Evolutionary conservation across 53 echinoderm and acorn worm species (phyloP).

Genomic region (Holothuria scabra): DNA sequence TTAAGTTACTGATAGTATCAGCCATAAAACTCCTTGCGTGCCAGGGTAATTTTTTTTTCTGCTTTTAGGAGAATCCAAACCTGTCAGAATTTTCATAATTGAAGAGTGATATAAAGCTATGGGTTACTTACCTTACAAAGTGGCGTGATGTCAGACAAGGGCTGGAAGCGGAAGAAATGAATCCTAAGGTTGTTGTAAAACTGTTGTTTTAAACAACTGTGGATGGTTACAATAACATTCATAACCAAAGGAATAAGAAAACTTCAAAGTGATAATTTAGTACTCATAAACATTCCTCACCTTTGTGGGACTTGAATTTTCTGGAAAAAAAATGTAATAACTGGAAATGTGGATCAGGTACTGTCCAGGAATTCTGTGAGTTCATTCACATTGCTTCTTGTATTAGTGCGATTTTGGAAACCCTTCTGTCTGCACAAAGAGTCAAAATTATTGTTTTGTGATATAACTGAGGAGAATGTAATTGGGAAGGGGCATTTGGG

Average conservation of each 20-base stretch:
- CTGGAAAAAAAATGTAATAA: too few relatives aligned
- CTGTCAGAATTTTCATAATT: conserved; percentile 2
- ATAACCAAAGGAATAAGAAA: not conserved
- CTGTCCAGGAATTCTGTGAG: too few relatives aligned
- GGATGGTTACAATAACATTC: conserved; percentile 2
- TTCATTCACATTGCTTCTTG: too few relatives aligned
- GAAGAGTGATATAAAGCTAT: not conserved
- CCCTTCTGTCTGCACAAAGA: too few relatives aligned
- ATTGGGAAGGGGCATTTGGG: too few relatives aligned
- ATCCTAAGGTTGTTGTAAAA: conserved; percentile 5
- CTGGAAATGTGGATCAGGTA: too few relatives aligned
- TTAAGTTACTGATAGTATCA: too few relatives aligned
- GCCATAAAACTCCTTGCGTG: too few relatives aligned
- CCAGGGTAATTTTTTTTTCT: too few relatives aligned
- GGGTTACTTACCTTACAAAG: not conserved
- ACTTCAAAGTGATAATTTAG: not conserved
- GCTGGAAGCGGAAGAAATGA: not conserved
- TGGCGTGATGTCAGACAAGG: conserved; percentile 17
- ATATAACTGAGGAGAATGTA: too few relatives aligned
- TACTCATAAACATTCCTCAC: conserved; percentile 1
- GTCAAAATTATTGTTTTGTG: too few relatives aligned
- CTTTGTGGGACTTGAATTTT: not conserved
- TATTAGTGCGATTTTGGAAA: too few relatives aligned
- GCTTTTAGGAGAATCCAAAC: not conserved
- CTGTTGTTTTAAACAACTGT: conserved; percentile 16